Evolutionary conservation across 2,888 invertebrate species (phyloP).

Genomic region (Malthinus flaveolus): DNA sequence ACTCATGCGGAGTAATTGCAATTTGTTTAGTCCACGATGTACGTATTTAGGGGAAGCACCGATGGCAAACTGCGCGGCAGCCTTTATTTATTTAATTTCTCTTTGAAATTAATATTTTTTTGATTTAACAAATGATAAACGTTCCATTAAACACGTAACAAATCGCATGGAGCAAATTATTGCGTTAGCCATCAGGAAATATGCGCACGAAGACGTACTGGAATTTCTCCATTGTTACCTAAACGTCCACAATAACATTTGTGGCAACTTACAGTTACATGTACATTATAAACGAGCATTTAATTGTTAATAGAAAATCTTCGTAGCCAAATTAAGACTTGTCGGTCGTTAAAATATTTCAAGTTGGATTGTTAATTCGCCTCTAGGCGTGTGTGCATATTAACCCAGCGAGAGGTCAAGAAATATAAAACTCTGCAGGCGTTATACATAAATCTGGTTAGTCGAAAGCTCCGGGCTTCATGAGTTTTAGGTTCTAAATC

Average conservation of each 20-base stretch:
- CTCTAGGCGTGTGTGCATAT: slow-evolving; percentile 13
- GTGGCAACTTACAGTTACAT: neutral
- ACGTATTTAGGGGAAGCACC: too few relatives aligned
- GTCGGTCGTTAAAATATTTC: too few relatives aligned
- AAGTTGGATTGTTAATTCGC: too few relatives aligned
- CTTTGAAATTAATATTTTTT: too few relatives aligned
- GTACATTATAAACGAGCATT: neutral
- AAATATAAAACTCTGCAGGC: slow-evolving; percentile 18
- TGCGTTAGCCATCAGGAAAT: neutral
- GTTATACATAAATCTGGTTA: slow-evolving; percentile 26
- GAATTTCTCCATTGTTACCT: neutral
- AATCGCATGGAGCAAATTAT: too few relatives aligned
- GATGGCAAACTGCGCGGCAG: too few relatives aligned
- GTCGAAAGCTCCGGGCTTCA: slow-evolving; percentile 9
- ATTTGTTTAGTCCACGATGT: too few relatives aligned
- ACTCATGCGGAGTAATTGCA: too few relatives aligned
- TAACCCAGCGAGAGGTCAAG: slow-evolving; percentile 18
- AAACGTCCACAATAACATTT: neutral
- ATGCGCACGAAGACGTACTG: slow-evolving; percentile 2
- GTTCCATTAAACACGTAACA: too few relatives aligned
- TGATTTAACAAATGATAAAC: too few relatives aligned
- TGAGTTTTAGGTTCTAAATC: neutral
- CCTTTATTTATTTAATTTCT: too few relatives aligned
- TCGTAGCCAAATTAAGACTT: neutral
- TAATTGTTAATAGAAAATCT: neutral